A percentile compares a stretch with the other conserved stretches of the same genome.
Conservation (phyloP, 92 coral and sea anemone genomes). For the Epizoanthus rinbou region DNA sequence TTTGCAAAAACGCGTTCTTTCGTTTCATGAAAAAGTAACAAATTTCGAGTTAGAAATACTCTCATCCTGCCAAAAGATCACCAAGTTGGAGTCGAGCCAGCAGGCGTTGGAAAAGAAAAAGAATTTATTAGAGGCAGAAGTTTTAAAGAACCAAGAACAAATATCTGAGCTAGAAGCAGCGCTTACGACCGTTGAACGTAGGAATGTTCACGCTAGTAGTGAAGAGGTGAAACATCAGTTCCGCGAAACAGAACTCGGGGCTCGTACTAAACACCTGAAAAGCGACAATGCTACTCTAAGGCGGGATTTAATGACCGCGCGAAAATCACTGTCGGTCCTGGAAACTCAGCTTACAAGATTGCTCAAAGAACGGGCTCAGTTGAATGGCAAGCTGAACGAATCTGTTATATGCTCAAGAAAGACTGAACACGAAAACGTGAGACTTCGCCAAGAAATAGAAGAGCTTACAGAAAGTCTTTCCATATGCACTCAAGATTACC, state of each 20-base stretch:
- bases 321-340: not conserved
- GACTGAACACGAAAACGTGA: constrained; percentile 6
- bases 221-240: constrained; percentile 33
- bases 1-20: constrained; percentile 37
- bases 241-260: constrained; percentile 39
- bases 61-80: constrained; percentile 48
- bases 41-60: constrained; percentile 51
- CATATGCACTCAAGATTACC: not conserved
- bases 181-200: constrained; percentile 44
- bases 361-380: constrained; percentile 28
- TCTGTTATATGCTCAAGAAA: not conserved
- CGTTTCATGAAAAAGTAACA: constrained; percentile 49
- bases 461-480: constrained; percentile 34
- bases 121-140: constrained; percentile 46
- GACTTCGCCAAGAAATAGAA: constrained; percentile 12
- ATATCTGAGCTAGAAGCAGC: constrained; percentile 53
- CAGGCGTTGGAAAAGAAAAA: constrained; percentile 56
- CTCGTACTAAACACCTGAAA: constrained; percentile 25
- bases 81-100: constrained; percentile 53
- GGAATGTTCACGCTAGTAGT: constrained; percentile 13
- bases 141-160: constrained; percentile 49
- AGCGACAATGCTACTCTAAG: constrained; percentile 48
- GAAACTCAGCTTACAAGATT: constrained; percentile 46
- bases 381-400: constrained; percentile 33
- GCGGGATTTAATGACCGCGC: constrained; percentile 36